Base-by-base conservation (phyloP, 1,140 invertebrate species). In the Phenacoccus solenopsis region DNA sequence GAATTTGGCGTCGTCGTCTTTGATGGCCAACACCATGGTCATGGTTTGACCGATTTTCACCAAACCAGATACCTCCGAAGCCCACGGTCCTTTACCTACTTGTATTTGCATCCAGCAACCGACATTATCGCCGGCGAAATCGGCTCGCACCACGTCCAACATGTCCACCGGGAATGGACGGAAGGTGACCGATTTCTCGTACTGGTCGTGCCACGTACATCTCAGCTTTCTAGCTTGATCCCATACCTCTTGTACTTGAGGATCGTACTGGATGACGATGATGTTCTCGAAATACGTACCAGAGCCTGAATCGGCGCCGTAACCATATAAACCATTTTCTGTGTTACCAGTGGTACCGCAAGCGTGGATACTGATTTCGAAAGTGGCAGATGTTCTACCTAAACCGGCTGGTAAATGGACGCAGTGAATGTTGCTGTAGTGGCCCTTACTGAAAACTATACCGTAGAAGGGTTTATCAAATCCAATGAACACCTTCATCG, bases 41-140 rank as follows among this genome's bases (percentile, higher is more conserved):
- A 97, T 96, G 0, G 93, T 95, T 76, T 96, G 93, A 1, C 94
- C 94, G 64, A 96, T 96, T 78, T 96, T 96, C 0, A 96, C 94
- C 25, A 96, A 80, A 0, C 94, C 94, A 0, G 92, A 94, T 0
- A 96, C 93, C 81, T 96, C 94, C 0, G 90, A 93, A 9, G 93
- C 93, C 93, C 93, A 96, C 0, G 94, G 94, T 49, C 94, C 94
- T 78, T 95, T 96, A 20, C 94, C 94, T 5, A 95, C 93, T 81
- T 93, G 91, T 69, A 93, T 93, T 75, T 93, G 90, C 90, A 93
- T 93, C 92, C 92, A 94, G 79, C 93, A 96, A 5, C 93, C 93
- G 1, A 96, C 92, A 78, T 96, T 96, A 76, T 96, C 94, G 0
- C 94, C 94, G 56, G 93, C 92, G 76, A 96, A 96, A 75, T 96